Percentiles rank a stretch among this genome's conserved stretches.
These are phyloP conservation scores for Eremophila alpestris DNA, from an alignment of 2,797 vertebrate genomes.

Conservation along the genomic window DNA sequence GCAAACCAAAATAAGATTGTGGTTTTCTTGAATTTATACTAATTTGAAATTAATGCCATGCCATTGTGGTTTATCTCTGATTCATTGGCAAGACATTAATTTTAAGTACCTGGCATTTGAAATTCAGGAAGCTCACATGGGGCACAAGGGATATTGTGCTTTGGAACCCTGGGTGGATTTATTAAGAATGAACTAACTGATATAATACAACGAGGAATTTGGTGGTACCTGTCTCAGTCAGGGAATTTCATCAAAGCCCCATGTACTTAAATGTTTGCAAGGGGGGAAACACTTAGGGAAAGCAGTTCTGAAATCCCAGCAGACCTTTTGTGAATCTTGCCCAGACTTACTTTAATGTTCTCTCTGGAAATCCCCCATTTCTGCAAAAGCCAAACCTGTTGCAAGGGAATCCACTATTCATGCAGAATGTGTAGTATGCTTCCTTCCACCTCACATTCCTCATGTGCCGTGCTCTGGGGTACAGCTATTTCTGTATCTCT, in stretches of 20 bases:
- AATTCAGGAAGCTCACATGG: background rate
- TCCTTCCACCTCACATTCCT: background rate
- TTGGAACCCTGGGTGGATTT: background rate
- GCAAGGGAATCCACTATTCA: background rate
- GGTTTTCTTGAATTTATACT: background rate
- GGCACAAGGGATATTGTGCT: background rate
- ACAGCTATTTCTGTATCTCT: background rate
- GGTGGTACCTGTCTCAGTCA: background rate
- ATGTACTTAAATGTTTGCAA: background rate
- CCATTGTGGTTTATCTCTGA: background rate
- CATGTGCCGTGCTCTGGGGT: background rate
- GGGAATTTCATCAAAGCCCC: background rate
- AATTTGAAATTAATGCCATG: background rate
- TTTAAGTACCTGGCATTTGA: background rate
- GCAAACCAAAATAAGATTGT: background rate
- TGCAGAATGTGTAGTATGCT: background rate
- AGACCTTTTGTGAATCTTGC: background rate
- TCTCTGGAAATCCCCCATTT: background rate
- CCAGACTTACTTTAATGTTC: background rate
- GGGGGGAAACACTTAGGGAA: background rate
- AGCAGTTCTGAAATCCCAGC: background rate
- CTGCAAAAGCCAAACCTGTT: slow-evolving; percentile 27
- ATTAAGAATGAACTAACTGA: background rate
- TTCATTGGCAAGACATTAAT: background rate
- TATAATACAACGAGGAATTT: background rate